Conservation (phyloP, 2,797 vertebrate species). For the Acrossocheilus fasciatus region DNA sequence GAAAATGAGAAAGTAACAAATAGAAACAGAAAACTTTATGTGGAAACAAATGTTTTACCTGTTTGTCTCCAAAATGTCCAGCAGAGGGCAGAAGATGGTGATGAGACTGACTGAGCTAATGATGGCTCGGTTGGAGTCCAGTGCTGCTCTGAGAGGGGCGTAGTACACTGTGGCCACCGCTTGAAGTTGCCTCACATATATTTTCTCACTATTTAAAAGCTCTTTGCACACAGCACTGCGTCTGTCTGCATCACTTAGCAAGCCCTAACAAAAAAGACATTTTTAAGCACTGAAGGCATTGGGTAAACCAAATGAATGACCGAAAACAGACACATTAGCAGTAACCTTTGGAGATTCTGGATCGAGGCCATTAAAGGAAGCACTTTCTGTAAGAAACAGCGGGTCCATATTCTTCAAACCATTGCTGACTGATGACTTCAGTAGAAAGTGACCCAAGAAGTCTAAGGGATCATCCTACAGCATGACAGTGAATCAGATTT, state of each 20-base stretch:
- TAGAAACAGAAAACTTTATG: background rate
- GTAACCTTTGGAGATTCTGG: constrained; percentile 67
- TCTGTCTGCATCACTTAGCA: constrained; percentile 65
- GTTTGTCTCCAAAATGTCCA: constrained; percentile 78
- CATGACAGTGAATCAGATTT: background rate
- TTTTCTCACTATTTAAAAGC: constrained; percentile 79
- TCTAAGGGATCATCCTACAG: constrained; percentile 80
- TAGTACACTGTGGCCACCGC: constrained; percentile 77
- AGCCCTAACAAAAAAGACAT: constrained; percentile 53
- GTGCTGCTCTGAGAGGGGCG: constrained; percentile 78
- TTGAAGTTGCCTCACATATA: constrained; percentile 75
- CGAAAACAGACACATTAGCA: background rate
- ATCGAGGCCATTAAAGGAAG: constrained; percentile 25
- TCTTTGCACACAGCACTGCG: constrained; percentile 73
- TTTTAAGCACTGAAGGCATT: background rate
- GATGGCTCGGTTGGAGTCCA: constrained; percentile 86
- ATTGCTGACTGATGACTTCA: constrained; percentile 65
- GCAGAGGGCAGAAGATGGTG: constrained; percentile 78
- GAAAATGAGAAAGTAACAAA: constrained; percentile 1
- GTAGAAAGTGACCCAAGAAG: constrained; percentile 79
- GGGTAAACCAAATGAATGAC: background rate
- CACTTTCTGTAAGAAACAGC: constrained; percentile 16
- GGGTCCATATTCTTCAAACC: constrained; percentile 42
- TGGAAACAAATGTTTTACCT: constrained; percentile 66
- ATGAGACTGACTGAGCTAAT: constrained; percentile 77